These are phyloP conservation scores for Sclerurus mexicanus DNA, from an alignment of 2,113 vertebrate species.

Conservation along the genomic window DNA sequence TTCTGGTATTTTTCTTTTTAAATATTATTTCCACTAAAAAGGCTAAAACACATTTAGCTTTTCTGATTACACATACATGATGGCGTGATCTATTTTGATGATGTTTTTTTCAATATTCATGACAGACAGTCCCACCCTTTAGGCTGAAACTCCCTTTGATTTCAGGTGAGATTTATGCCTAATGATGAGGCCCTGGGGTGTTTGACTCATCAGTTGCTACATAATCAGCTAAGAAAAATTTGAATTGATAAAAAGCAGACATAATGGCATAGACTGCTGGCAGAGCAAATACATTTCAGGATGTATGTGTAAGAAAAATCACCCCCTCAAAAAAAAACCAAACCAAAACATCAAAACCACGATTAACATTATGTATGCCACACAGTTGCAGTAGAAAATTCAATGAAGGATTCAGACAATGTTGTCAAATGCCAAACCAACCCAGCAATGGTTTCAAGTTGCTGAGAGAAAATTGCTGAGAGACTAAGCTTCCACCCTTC, in stretches of 20 bases:
- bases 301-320: not conserved
- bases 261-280: not conserved
- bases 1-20: not conserved
- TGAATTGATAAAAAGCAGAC: constrained; percentile 15
- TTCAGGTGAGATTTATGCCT: constrained; percentile 17
- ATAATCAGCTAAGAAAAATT: not conserved
- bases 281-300: not conserved
- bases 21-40: constrained; percentile 51
- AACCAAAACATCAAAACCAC: too few species aligned
- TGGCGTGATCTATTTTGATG: not conserved
- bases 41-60: not conserved
- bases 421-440: not conserved
- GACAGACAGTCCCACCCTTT: not conserved
- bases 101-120: constrained; percentile 29
- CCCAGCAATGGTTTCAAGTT: not conserved
- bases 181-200: not conserved
- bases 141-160: constrained; percentile 31
- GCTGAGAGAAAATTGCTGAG: not conserved
- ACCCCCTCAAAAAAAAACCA: not conserved
- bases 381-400: not conserved
- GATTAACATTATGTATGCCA: not conserved
- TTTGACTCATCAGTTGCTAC: not conserved
- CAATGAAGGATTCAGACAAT: not conserved
- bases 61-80: not conserved
- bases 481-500: not conserved